phyloP scores from a whole-genome alignment of 2,113 vertebrate genomes.

The Myrmophylax atrothorax region DNA sequence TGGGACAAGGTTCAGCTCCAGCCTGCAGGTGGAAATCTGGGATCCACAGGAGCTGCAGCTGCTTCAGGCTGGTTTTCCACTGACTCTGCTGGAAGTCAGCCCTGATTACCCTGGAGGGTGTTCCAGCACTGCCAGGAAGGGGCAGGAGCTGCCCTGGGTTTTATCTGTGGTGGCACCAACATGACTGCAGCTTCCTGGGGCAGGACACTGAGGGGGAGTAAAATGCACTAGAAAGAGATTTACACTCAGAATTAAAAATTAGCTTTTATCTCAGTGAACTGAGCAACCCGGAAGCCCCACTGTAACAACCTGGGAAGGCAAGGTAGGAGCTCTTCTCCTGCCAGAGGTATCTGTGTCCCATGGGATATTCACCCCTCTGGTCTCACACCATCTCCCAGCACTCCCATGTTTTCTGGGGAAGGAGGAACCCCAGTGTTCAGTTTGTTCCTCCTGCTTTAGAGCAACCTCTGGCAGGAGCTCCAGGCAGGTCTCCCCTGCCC shows the following conservation, averaged over 20 bases:
- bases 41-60: accelerated
- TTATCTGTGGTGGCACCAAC: not conserved
- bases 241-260: not conserved
- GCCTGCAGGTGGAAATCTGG: not conserved
- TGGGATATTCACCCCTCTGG: not conserved
- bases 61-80: not conserved
- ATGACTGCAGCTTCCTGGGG: not conserved
- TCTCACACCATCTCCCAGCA: not conserved
- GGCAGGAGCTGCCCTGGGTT: not conserved
- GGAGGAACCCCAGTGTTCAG: accelerated
- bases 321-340: not conserved
- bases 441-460: not conserved
- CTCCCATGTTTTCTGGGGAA: accelerated
- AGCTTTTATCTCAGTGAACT: not conserved
- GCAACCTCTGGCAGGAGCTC: not conserved
- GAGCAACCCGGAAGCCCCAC: not conserved
- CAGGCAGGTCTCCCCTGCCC: not conserved
- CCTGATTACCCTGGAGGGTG: not conserved
- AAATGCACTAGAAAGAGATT: not conserved
- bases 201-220: not conserved
- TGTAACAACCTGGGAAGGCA: not conserved
- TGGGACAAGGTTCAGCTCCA: not conserved
- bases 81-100: not conserved
- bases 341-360: not conserved
- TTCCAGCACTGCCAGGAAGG: not conserved